Base-by-base conservation (phyloP, 2,888 invertebrate genomes). In the Thecophora atra region DNA sequence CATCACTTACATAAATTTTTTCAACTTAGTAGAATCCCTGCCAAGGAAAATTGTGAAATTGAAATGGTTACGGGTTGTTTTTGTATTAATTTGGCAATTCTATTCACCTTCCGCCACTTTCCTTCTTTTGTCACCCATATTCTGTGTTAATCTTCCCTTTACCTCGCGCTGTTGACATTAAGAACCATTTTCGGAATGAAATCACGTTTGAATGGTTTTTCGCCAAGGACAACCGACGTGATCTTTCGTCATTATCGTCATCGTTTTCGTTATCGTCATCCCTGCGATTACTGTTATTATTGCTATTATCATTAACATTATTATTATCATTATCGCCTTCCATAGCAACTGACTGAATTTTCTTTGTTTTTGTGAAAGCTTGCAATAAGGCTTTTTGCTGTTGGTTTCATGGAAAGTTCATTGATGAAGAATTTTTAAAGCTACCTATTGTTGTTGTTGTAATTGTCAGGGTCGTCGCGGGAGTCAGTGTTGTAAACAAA, bases 151-250 rank as follows among this genome's bases (percentile, higher is more conserved):
- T n/a, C 26, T 52, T 58, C 56, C 56, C 37, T 24, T 24, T 24
- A 47, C 26, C 47, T 1, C 47, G 54, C 56, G 37, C 1, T 8
- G 37, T 68, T 42, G 24, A 54, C 56, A 68, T 68, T 68, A 68
- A 68, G 67, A 68, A 28, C 42, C 67, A 56, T 56, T 68, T 58
- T 68, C 24, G 67, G 21, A 13, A 30, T 44, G 56, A 68, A 68
- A 68, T 68, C 67, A 68, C 67, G 67, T 68, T 30, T 54, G 67
- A 26, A 56, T 68, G 37, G 42, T 58, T 68, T 68, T 47, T 44
- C 56, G 21, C 56, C 24, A 42, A 21, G 19, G 30, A 24, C 15
- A 42, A n/a, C 19, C 21, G 28, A 15, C 30, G 24, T 47, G 65
- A 24, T 28, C 19, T 11, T 17, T 7, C 65, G 26, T 51, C 51